Percentiles rank a stretch among this genome's conserved stretches.
Evolutionary conservation across 1,140 invertebrate genomes (phyloP).

Genomic region (Zaprionus ornatus): DNA sequence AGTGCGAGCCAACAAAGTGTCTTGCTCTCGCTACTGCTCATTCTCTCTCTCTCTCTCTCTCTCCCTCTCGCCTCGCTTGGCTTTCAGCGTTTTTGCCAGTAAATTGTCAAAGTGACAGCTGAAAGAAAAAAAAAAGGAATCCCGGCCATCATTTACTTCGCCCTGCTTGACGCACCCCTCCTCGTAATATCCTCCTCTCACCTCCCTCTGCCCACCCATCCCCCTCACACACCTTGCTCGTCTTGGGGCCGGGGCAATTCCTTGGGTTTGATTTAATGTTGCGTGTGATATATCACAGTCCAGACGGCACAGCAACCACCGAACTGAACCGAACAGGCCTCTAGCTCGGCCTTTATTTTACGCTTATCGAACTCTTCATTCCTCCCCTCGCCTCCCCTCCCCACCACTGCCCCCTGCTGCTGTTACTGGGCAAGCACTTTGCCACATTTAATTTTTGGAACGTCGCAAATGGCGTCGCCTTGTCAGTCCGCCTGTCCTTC

Average conservation of each 20-base stretch:
- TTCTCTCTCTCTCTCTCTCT: slow-evolving; percentile 1
- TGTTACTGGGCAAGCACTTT: slow-evolving; percentile 53
- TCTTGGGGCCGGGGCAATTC: slow-evolving; percentile 44
- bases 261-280: slow-evolving; percentile 76
- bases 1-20: slow-evolving; percentile 53
- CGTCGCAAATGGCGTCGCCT: slow-evolving; percentile 31
- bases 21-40: slow-evolving; percentile 7
- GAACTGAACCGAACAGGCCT: slow-evolving; percentile 4
- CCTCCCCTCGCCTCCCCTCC: slow-evolving; percentile 1
- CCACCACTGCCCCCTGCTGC: not conserved
- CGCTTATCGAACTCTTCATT: slow-evolving; percentile 61
- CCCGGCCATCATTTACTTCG: slow-evolving; percentile 53
- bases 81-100: slow-evolving; percentile 61
- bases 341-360: slow-evolving; percentile 66
- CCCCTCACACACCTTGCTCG: slow-evolving; percentile 45
- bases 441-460: slow-evolving; percentile 65
- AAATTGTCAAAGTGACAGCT: slow-evolving; percentile 83
- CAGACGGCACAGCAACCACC: slow-evolving; percentile 32
- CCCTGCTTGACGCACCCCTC: not conserved
- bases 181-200: not conserved
- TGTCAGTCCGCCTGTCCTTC: slow-evolving; percentile 15
- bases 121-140: slow-evolving; percentile 30
- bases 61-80: slow-evolving; percentile 8
- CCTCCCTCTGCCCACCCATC: not conserved
- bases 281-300: slow-evolving; percentile 77